phyloP scores from a whole-genome alignment of 2,797 vertebrate species.

The Argentina silus region DNA sequence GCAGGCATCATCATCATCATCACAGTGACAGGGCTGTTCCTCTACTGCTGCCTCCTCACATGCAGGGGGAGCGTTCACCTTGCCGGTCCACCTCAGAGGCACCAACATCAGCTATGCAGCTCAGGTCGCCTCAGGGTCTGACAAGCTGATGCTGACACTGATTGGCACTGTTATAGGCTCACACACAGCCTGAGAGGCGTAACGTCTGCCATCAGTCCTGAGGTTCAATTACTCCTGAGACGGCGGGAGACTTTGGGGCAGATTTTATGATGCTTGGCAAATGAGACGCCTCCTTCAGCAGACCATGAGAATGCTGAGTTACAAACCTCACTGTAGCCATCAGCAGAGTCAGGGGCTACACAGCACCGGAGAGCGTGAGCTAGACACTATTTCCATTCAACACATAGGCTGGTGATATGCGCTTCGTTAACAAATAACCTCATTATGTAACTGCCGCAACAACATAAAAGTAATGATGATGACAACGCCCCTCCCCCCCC shows the following conservation, averaged over 20 bases:
- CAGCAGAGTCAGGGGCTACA: neutral
- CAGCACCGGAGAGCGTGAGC: neutral
- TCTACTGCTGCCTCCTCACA: neutral
- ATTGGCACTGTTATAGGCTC: neutral
- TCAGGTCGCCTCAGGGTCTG: neutral
- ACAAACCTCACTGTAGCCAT: neutral
- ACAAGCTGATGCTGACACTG: neutral
- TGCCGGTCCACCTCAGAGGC: neutral
- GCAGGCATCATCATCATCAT: neutral
- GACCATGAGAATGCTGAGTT: neutral
- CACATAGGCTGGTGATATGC: neutral
- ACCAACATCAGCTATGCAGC: neutral
- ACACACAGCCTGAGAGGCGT: neutral
- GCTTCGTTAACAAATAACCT: no score
- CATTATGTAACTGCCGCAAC: no score
- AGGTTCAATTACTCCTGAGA: constrained; percentile 7
- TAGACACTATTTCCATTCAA: neutral
- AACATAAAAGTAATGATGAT: no score
- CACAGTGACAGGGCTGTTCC: neutral
- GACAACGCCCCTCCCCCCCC: no score
- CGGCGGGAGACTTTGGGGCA: neutral
- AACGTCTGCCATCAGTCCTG: constrained; percentile 13
- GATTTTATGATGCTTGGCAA: constrained; percentile 13
- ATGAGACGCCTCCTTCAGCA: constrained; percentile 1
- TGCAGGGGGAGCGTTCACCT: neutral